Percentiles rank a stretch among this genome's conserved stretches.
phyloP scores from a whole-genome alignment of 2,797 vertebrate genomes.

The Hoplostethus atlanticus region DNA sequence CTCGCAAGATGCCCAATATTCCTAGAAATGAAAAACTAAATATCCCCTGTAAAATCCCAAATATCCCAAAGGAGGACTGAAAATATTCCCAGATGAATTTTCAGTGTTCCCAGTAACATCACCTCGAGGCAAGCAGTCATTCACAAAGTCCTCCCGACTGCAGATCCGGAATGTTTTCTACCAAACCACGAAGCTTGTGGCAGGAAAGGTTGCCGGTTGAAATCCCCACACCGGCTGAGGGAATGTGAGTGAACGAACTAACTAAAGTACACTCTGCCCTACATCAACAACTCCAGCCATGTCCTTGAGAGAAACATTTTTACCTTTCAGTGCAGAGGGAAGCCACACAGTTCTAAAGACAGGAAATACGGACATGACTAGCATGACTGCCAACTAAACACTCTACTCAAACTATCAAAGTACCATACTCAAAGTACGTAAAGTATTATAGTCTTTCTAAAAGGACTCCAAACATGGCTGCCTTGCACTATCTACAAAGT shows the following conservation, averaged over 20 bases:
- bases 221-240: too few relatives aligned
- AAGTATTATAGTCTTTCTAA: background rate
- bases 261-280: too few relatives aligned
- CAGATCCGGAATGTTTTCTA: background rate
- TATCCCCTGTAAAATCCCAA: background rate
- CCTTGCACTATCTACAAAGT: slow-evolving; percentile 51
- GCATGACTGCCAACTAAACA: background rate
- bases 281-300: background rate
- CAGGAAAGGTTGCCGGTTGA: too few relatives aligned
- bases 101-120: background rate
- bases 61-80: background rate
- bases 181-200: background rate
- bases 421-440: background rate
- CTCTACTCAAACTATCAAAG: background rate
- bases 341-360: background rate
- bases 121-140: background rate
- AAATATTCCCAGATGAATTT: background rate
- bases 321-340: background rate
- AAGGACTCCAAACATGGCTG: slow-evolving; percentile 60
- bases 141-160: background rate
- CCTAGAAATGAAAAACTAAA: background rate
- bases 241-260: too few relatives aligned
- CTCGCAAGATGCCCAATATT: background rate
- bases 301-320: background rate
- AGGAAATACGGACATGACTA: background rate